phyloP scores from a whole-genome alignment of 2,888 invertebrate genomes.

The Oscheius sp. region DNA sequence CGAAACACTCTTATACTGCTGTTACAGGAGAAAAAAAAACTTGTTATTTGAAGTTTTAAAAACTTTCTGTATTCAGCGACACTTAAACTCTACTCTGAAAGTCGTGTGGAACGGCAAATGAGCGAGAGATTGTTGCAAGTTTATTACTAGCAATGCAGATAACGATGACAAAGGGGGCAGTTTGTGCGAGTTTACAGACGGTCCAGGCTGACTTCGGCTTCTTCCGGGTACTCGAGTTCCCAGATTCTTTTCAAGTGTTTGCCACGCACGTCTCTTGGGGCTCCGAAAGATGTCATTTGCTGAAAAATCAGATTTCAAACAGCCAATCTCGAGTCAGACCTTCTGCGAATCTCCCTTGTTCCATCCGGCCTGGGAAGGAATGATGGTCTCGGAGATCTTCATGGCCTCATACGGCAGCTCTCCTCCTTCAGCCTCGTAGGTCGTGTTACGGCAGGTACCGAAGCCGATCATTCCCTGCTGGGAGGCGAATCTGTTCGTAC shows the following conservation, averaged over 20 bases:
- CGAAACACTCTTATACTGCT: no score
- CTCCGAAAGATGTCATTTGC: slow-evolving; percentile 72
- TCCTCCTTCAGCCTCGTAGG: slow-evolving; percentile 72
- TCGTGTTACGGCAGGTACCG: slow-evolving; percentile 71
- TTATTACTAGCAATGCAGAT: no score
- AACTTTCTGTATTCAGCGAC: no score
- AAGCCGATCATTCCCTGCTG: slow-evolving; percentile 67
- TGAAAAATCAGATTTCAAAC: slow-evolving; percentile 33
- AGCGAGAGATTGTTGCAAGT: no score
- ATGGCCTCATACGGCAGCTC: slow-evolving; percentile 73
- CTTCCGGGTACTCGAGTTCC: slow-evolving; percentile 72
- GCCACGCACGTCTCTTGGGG: slow-evolving; percentile 72
- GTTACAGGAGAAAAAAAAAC: no score
- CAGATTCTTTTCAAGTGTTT: slow-evolving; percentile 73
- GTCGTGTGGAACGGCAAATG: no score
- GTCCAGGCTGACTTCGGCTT: slow-evolving; percentile 67
- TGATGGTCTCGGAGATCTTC: slow-evolving; percentile 72
- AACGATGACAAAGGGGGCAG: slow-evolving; percentile 7
- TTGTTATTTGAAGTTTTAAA: no score
- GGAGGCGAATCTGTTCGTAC: slow-evolving; percentile 72
- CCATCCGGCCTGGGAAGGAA: slow-evolving; percentile 74
- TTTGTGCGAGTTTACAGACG: slow-evolving; percentile 60
- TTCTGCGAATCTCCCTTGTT: slow-evolving; percentile 74
- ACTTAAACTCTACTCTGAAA: no score
- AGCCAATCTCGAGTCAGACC: slow-evolving; percentile 33